A percentile compares a stretch with the other conserved stretches of the same genome.
phyloP scores from a whole-genome alignment of 2,888 invertebrate species.

The Sinhomidia bicolor region DNA sequence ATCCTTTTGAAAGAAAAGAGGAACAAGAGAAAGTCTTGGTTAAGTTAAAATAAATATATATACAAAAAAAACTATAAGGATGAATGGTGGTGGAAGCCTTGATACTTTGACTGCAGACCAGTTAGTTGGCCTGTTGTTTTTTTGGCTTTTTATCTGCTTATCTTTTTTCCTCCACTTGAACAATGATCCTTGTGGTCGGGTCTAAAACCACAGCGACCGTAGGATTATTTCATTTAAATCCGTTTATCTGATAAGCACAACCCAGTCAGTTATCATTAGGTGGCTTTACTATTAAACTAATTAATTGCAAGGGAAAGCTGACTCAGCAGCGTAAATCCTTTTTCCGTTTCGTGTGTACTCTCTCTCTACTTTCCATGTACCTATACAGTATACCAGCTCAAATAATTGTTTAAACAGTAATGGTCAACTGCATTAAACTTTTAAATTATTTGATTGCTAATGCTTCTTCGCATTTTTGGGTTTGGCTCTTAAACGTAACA shows the following conservation, averaged over 20 bases:
- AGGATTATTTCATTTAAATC: neutral
- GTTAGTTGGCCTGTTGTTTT: neutral
- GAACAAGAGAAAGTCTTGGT: neutral
- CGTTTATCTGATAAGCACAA: neutral
- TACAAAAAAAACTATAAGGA: too few relatives aligned
- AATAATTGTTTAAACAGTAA: neutral
- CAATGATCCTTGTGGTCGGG: neutral
- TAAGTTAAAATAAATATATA: neutral
- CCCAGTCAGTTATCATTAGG: neutral
- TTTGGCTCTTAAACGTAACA: neutral
- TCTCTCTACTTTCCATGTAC: too few relatives aligned
- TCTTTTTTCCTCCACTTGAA: neutral
- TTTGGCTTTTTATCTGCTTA: slow-evolving; percentile 3
- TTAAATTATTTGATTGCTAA: too few relatives aligned
- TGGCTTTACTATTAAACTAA: neutral
- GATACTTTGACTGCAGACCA: neutral
- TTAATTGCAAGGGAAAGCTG: neutral
- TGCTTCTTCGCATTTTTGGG: neutral
- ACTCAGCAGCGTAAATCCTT: neutral
- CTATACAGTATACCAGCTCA: too few relatives aligned
- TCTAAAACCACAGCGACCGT: neutral
- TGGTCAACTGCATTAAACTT: neutral
- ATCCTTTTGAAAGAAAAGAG: slow-evolving; percentile 24
- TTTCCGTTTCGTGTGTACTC: too few relatives aligned
- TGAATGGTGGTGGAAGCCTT: neutral